Conservation (phyloP, 2,797 vertebrate species). For the Smutsia temminckii region DNA sequence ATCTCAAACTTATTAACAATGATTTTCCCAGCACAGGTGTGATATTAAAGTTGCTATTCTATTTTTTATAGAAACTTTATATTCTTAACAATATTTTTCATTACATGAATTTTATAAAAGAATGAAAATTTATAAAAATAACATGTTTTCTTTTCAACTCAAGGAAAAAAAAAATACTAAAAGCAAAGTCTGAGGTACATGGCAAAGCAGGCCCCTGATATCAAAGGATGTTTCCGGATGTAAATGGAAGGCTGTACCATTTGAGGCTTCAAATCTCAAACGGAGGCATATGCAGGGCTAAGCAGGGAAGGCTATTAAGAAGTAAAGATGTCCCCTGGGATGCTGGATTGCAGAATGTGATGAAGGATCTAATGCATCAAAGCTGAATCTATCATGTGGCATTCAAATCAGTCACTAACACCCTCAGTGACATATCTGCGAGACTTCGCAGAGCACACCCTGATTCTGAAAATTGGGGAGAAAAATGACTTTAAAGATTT, state of each 20-base stretch:
- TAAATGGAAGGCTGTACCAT: neutral
- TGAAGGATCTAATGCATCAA: neutral
- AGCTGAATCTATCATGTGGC: neutral
- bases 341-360: neutral
- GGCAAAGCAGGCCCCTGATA: neutral
- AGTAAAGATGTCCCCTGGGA: neutral
- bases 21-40: constrained; percentile 22
- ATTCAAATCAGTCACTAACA: neutral
- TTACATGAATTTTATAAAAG: constrained; percentile 37
- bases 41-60: neutral
- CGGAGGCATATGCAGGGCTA: neutral
- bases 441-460: neutral
- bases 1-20: constrained; percentile 16
- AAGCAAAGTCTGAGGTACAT: neutral
- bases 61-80: neutral
- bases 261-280: neutral
- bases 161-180: neutral
- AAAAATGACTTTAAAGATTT: neutral
- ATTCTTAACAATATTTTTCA: constrained; percentile 31
- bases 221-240: neutral
- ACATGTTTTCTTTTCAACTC: neutral
- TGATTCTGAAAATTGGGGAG: neutral
- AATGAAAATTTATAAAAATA: neutral
- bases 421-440: neutral
- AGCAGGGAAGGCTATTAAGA: neutral